phyloP scores from a whole-genome alignment of 2,888 invertebrate species.

The Protophormia terraenovae region DNA sequence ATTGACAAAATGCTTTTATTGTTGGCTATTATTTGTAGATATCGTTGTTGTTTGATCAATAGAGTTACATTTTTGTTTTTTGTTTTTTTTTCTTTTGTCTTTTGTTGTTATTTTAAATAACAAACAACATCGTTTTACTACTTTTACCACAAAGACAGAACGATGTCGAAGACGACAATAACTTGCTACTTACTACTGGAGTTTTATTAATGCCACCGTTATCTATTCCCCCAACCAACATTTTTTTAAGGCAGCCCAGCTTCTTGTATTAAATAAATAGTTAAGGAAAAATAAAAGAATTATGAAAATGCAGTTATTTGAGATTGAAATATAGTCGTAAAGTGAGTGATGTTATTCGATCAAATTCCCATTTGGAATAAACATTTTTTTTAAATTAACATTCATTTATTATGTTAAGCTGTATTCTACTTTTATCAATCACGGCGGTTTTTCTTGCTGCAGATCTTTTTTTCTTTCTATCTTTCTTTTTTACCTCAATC shows the following conservation, averaged over 20 bases:
- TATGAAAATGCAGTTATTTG: slow-evolving; percentile 37
- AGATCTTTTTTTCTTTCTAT: slow-evolving; percentile 12
- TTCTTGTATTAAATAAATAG: neutral
- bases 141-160: neutral
- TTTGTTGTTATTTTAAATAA: slow-evolving; percentile 34
- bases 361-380: slow-evolving; percentile 56
- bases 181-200: slow-evolving; percentile 17
- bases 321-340: slow-evolving; percentile 32
- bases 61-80: neutral
- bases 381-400: slow-evolving; percentile 43
- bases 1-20: slow-evolving; percentile 21
- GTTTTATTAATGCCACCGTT: slow-evolving; percentile 27
- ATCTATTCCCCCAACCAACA: slow-evolving; percentile 16
- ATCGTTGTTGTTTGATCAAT: slow-evolving; percentile 28
- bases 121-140: slow-evolving; percentile 35
- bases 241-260: slow-evolving; percentile 2
- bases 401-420: slow-evolving; percentile 49
- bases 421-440: slow-evolving; percentile 35
- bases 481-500: slow-evolving; percentile 13
- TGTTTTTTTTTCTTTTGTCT: neutral
- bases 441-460: slow-evolving; percentile 7
- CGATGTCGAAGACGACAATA: neutral
- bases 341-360: slow-evolving; percentile 53
- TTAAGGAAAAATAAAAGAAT: neutral
- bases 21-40: slow-evolving; percentile 7